A percentile compares a stretch with the other conserved stretches of the same genome.
Evolutionary conservation across 2,797 vertebrate species (phyloP).

Genomic region (Hypotaenidia philippensis): DNA sequence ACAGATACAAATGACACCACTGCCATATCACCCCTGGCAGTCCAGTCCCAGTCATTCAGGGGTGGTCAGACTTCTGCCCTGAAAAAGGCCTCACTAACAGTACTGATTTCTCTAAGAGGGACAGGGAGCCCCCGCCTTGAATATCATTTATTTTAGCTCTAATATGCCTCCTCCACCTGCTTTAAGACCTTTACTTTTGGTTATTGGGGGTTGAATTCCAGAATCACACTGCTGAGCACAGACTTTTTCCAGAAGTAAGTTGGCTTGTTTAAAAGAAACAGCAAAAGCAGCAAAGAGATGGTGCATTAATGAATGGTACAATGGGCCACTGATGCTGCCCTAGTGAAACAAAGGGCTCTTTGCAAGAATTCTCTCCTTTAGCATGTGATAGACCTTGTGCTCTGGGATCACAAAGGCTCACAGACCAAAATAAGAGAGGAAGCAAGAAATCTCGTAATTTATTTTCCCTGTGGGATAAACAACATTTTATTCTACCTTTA

Average conservation of each 20-base stretch:
- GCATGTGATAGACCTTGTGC: constrained; percentile 11
- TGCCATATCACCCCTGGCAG: background rate
- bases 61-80: background rate
- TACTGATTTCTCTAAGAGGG: background rate
- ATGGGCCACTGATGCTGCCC: background rate
- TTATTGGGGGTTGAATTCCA: background rate
- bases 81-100: background rate
- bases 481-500: constrained; percentile 64
- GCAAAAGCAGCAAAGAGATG: background rate
- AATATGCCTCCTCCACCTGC: background rate
- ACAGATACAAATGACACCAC: background rate
- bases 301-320: background rate
- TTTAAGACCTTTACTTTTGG: background rate
- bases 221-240: background rate
- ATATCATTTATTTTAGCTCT: background rate
- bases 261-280: background rate
- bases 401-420: background rate
- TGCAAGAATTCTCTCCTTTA: constrained; percentile 22
- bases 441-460: background rate
- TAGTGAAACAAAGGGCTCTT: constrained; percentile 26
- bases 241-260: background rate
- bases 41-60: background rate
- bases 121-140: background rate
- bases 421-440: background rate
- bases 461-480: background rate